Evolutionary conservation across 2,797 vertebrate species (phyloP).

Genomic region (Chaunax sp.): DNA sequence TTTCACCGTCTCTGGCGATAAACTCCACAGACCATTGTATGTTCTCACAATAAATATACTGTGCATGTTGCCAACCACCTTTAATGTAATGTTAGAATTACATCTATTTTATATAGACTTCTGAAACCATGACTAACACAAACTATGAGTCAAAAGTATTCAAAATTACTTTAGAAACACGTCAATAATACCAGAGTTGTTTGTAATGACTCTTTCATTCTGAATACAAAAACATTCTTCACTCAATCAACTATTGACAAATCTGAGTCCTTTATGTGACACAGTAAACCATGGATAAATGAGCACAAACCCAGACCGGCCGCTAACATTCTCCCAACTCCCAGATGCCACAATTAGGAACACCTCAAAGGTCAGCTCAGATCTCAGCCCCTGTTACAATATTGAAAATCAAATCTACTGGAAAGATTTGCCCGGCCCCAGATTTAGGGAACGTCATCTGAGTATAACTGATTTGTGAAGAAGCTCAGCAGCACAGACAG

Average conservation of each 20-base stretch:
- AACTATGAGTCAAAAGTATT: constrained; percentile 1
- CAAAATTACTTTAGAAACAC: constrained; percentile 15
- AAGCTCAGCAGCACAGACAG: constrained; percentile 29
- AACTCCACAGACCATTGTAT: constrained; percentile 19
- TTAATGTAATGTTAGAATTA: constrained; percentile 12
- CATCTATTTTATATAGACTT: background rate
- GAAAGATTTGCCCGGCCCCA: constrained; percentile 58
- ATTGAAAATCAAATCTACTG: constrained; percentile 81
- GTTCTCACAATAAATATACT: constrained; percentile 12
- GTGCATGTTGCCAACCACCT: background rate
- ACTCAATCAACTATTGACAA: constrained; percentile 64
- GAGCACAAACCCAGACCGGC: constrained; percentile 27
- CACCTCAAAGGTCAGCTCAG: constrained; percentile 72
- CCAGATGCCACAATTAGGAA: constrained; percentile 77
- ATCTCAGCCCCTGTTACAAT: constrained; percentile 47
- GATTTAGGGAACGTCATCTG: constrained; percentile 59
- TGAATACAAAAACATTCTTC: constrained; percentile 56
- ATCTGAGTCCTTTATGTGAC: constrained; percentile 56
- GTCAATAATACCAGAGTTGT: constrained; percentile 35
- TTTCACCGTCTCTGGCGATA: constrained; percentile 36
- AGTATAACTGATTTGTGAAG: constrained; percentile 53
- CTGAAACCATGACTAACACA: constrained; percentile 25
- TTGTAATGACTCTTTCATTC: constrained; percentile 48
- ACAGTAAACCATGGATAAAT: constrained; percentile 50
- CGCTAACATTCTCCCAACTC: constrained; percentile 51